A percentile compares a stretch with the other conserved stretches of the same genome.
Conservation (phyloP, 1,140 invertebrate genomes). For the Drosophila willistoni region DNA sequence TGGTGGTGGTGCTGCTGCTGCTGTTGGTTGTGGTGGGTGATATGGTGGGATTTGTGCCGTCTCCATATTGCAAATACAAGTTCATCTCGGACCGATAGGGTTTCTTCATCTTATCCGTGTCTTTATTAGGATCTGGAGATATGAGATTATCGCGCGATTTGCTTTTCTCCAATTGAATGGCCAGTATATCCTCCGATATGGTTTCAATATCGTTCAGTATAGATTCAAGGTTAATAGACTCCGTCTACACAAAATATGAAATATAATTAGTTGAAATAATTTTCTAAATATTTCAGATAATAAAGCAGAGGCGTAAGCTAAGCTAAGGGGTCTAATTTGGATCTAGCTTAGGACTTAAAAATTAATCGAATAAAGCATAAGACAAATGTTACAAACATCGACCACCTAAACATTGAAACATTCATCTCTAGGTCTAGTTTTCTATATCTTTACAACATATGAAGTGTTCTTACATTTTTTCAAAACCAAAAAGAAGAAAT, state of each 20-base stretch:
- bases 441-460: too few species aligned
- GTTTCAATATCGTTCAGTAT: constrained; percentile 84
- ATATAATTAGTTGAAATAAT: neutral
- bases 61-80: constrained; percentile 67
- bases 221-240: constrained; percentile 83
- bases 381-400: neutral
- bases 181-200: constrained; percentile 83
- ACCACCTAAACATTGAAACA: neutral
- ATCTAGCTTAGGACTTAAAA: neutral
- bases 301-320: constrained; percentile 6
- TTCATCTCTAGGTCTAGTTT: too few species aligned
- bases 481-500: too few species aligned
- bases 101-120: constrained; percentile 61
- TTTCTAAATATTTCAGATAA: neutral
- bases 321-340: neutral
- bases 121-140: constrained; percentile 34
- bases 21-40: constrained; percentile 42
- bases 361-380: neutral
- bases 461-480: too few species aligned
- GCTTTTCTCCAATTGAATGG: constrained; percentile 74
- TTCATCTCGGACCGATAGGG: constrained; percentile 83
- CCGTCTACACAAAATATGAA: constrained; percentile 49
- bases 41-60: constrained; percentile 62
- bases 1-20: constrained; percentile 32
- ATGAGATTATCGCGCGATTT: constrained; percentile 69